A percentile compares a stretch with the other conserved stretches of the same genome.
These are phyloP conservation scores for Clytia hemisphaerica DNA, from an alignment of 30 jellyfish, hydroid and myxozoan genomes.

Conservation along the genomic window DNA sequence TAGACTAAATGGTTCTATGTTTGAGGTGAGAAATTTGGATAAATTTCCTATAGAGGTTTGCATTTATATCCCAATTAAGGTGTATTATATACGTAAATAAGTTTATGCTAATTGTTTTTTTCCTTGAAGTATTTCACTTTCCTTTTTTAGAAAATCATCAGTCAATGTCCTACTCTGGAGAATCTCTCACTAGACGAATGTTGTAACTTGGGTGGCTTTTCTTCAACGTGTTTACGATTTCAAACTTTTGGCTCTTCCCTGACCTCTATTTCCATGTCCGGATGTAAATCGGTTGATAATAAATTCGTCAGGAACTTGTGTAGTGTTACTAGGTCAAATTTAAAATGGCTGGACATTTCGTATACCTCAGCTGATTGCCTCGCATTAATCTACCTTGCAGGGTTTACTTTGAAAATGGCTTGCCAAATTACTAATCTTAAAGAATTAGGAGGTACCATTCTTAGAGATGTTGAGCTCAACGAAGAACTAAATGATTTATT, in stretches of 20 bases:
- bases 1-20: conserved; percentile 30
- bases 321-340: conserved; percentile 47
- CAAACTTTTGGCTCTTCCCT: background rate
- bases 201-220: no score
- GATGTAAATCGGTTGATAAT: conserved; percentile 52
- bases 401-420: conserved; percentile 60
- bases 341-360: conserved; percentile 42
- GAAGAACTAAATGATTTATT: background rate
- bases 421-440: conserved; percentile 50
- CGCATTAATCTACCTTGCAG: conserved; percentile 58
- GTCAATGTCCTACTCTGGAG: background rate
- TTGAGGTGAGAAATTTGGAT: conserved; percentile 24
- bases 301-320: conserved; percentile 39
- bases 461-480: no score
- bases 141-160: background rate
- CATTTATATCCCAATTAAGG: background rate
- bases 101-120: no score
- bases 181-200: background rate
- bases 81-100: no score
- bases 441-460: no score
- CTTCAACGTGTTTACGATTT: no score
- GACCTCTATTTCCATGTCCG: conserved; percentile 40
- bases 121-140: no score
- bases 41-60: background rate
- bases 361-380: conserved; percentile 73